These are phyloP conservation scores for Todiramphus saurophagus DNA, from an alignment of 2,113 vertebrate species.

Conservation along the genomic window DNA sequence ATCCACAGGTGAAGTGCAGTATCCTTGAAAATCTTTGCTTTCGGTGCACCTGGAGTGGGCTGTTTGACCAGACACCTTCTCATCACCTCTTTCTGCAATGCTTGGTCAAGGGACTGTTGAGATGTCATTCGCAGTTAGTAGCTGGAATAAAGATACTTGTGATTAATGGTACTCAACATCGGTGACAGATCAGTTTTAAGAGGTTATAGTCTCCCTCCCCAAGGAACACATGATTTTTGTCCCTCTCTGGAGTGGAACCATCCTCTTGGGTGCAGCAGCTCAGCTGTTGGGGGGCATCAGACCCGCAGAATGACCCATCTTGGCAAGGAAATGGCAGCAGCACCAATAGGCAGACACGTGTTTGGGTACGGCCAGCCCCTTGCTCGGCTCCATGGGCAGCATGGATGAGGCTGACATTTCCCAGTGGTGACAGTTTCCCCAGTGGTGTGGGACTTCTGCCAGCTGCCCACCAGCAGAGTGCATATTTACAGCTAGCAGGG, in stretches of 20 bases:
- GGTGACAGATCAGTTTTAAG: neutral
- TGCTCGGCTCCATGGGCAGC: fast-evolving
- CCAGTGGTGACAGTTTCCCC: neutral
- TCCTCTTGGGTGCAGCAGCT: neutral
- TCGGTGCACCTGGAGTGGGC: neutral
- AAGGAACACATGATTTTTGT: fast-evolving
- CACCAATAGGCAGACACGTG: neutral
- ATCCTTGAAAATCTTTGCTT: neutral
- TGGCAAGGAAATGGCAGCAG: neutral
- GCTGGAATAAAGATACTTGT: neutral
- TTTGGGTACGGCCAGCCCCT: neutral
- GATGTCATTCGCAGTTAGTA: neutral
- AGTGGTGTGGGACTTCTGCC: neutral
- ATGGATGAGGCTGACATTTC: neutral
- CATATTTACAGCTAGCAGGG: slow-evolving; percentile 3
- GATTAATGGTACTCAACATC: neutral
- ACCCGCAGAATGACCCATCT: neutral
- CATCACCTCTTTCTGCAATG: fast-evolving
- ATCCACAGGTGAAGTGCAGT: neutral
- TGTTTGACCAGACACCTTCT: neutral
- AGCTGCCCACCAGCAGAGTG: slow-evolving; percentile 18
- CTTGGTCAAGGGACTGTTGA: neutral
- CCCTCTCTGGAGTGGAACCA: neutral
- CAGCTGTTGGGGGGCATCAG: neutral
- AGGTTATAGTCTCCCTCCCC: neutral